Percentiles rank a stretch among this genome's conserved stretches.
These are phyloP conservation scores for Archocentrus centrarchus DNA, from an alignment of 2,113 vertebrate species.

Conservation along the genomic window DNA sequence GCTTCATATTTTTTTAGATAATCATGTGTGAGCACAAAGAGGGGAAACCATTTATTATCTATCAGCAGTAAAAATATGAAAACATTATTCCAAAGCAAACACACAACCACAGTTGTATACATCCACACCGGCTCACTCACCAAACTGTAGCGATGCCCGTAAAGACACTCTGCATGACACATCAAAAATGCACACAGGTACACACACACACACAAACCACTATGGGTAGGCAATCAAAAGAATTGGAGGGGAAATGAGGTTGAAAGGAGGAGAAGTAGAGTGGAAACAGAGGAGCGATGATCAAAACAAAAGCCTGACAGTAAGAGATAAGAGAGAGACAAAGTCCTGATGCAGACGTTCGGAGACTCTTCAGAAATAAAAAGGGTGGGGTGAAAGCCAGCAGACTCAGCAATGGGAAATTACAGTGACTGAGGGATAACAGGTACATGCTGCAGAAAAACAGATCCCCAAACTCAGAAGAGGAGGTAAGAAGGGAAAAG, in stretches of 20 bases:
- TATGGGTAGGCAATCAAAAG: slow-evolving; percentile 32
- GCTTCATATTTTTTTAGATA: slow-evolving; percentile 2
- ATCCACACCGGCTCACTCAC: background rate
- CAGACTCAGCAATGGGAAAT: slow-evolving; percentile 63
- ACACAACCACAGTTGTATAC: background rate
- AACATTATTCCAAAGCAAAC: slow-evolving; percentile 10
- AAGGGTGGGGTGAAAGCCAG: slow-evolving; percentile 39
- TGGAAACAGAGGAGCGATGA: slow-evolving; percentile 70
- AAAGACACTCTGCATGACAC: slow-evolving; percentile 24
- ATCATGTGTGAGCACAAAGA: slow-evolving; percentile 25
- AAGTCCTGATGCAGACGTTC: slow-evolving; percentile 70
- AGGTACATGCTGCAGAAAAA: slow-evolving; percentile 43
- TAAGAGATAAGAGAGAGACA: slow-evolving; percentile 70
- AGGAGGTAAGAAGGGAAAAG: background rate
- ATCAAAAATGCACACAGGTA: slow-evolving; percentile 14
- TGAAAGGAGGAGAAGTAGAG: slow-evolving; percentile 72
- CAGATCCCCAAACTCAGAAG: slow-evolving; percentile 25
- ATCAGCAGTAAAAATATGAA: background rate
- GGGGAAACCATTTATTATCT: slow-evolving; percentile 19
- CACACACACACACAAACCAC: background rate
- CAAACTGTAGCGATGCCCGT: slow-evolving; percentile 8
- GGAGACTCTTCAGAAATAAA: slow-evolving; percentile 52
- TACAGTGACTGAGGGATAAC: slow-evolving; percentile 32
- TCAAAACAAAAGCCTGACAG: slow-evolving; percentile 78
- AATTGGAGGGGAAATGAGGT: slow-evolving; percentile 50